phyloP scores from a whole-genome alignment of 2,888 invertebrate genomes.

The Pseudoips prasinana region DNA sequence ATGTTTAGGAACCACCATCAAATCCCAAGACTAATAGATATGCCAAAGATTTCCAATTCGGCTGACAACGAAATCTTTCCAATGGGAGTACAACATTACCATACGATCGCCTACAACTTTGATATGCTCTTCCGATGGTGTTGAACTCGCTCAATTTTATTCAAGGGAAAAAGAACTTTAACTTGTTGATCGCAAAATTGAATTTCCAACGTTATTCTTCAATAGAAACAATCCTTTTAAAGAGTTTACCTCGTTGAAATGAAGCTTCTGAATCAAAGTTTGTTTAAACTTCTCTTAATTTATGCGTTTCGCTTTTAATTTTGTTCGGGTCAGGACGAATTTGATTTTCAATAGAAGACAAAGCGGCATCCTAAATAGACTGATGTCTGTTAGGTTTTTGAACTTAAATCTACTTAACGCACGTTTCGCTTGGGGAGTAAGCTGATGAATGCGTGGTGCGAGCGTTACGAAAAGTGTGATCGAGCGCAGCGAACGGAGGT shows the following conservation, averaged over 20 bases:
- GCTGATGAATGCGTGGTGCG: too few species aligned
- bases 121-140: conserved; percentile 28
- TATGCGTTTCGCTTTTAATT: conserved; percentile 72
- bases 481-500: too few species aligned
- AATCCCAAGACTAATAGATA: conserved; percentile 73
- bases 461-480: too few species aligned
- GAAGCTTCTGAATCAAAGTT: conserved; percentile 61
- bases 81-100: conserved; percentile 69
- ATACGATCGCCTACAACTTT: conserved; percentile 51
- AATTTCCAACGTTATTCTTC: too few species aligned
- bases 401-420: too few species aligned
- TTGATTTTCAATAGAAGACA: conserved; percentile 69
- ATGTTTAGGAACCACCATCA: conserved; percentile 37
- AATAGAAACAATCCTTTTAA: conserved; percentile 61
- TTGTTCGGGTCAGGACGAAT: conserved; percentile 54
- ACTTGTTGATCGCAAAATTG: background rate
- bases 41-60: conserved; percentile 74
- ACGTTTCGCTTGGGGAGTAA: too few species aligned
- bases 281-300: conserved; percentile 65
- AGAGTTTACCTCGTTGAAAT: conserved; percentile 60
- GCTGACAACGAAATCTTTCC: conserved; percentile 67
- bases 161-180: background rate
- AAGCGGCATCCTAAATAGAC: conserved; percentile 50
- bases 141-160: conserved; percentile 9
- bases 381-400: conserved; percentile 44